Evolutionary conservation across 1,140 invertebrate species (phyloP), one percentile per base, ranked within the genome.

Genomic region (Thereuonema tuberculata): DNA sequence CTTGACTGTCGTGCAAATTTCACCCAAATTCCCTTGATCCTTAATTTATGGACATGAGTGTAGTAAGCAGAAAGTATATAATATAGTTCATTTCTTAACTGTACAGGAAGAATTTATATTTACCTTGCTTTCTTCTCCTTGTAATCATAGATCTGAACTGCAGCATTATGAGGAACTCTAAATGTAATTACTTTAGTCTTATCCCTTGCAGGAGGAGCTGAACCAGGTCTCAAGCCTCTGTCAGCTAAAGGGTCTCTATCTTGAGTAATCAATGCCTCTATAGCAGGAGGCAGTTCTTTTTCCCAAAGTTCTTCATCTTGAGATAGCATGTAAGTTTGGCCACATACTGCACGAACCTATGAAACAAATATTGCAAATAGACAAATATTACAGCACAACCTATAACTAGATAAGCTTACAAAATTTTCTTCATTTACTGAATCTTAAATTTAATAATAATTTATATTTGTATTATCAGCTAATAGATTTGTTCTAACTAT

Each of bases 221-320:
- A 23, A 50, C 20, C 58, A 54, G 1, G 63, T 58, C 54, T 60
- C 27, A 66, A 59, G 31, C 67, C 63, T 25, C 76, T 59, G 62
- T 78, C 76, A 60, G 74, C 74, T 43, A 76, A 50, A 20, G 75
- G 72, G 59, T 78, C 77, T 48, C 67, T 67, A 12, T 67, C 68
- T 21, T 62, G 46, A 5, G 61, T 56, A 2, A 78, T 57, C 0
- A 78, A 68, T n/a, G 65, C 61, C 62, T 76, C 72, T 2, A 79
- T 74, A 15, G 67, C 68, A 24, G 69, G 25, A 2, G 76, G 72
- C 20, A 78, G 64, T 27, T 74, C 69, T 60, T 79, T 79, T 2
- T 68, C 64, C 76, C 76, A 79, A 2, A 79, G 62, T 66, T 79
- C 77, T 65, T 79, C 77, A 70, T 79, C 76, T 63, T 78, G 74